These are phyloP conservation scores for Cantharis lateralis DNA, from an alignment of 2,888 invertebrate species.

Conservation along the genomic window DNA sequence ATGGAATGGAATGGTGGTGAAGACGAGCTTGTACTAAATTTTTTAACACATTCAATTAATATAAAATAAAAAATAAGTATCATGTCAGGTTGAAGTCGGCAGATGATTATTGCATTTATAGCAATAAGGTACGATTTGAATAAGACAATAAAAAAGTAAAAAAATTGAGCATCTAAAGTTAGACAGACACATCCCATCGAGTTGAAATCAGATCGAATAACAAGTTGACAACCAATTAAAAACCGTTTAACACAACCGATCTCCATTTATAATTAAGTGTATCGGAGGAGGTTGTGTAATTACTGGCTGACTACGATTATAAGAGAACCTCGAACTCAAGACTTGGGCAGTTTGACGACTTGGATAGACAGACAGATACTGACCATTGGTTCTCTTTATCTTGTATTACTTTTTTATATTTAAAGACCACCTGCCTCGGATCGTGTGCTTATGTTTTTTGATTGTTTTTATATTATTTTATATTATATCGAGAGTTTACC, in stretches of 20 bases:
- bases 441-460: slow-evolving; percentile 1
- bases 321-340: slow-evolving; percentile 40
- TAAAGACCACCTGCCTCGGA: slow-evolving; percentile 26
- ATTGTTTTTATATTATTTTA: not conserved
- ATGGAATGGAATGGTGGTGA: not conserved
- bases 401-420: slow-evolving; percentile 17
- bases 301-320: slow-evolving; percentile 50
- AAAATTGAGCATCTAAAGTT: slow-evolving; percentile 7
- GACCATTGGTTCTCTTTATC: slow-evolving; percentile 25
- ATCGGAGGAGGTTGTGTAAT: slow-evolving; percentile 52
- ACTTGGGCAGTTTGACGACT: slow-evolving; percentile 45
- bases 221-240: slow-evolving; percentile 55
- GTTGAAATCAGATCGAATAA: slow-evolving; percentile 43
- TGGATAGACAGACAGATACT: slow-evolving; percentile 48
- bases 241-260: slow-evolving; percentile 52
- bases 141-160: not conserved
- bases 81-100: not conserved
- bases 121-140: not conserved
- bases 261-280: slow-evolving; percentile 54
- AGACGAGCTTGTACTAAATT: not conserved
- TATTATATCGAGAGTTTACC: not conserved
- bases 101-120: slow-evolving; percentile 2
- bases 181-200: slow-evolving; percentile 26
- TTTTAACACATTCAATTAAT: not conserved
- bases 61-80: not conserved